Evolutionary conservation across 2,888 invertebrate genomes (phyloP).

Genomic region (Spisula subtruncata): DNA sequence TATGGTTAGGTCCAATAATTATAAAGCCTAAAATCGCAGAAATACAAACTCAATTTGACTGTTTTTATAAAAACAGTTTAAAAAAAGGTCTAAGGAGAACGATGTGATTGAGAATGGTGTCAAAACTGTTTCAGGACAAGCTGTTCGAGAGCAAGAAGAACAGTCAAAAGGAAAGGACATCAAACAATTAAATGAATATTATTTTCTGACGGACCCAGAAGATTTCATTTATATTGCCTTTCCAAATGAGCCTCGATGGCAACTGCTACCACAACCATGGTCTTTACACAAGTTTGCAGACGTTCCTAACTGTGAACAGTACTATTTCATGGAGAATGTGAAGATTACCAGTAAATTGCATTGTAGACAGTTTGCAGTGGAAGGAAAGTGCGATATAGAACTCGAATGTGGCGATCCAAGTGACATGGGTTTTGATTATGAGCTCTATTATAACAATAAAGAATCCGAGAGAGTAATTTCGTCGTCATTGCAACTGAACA

Average conservation of each 20-base stretch:
- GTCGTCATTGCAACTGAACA: constrained; percentile 65
- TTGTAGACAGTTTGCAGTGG: constrained; percentile 43
- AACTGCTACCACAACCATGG: constrained; percentile 63
- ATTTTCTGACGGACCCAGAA: constrained; percentile 67
- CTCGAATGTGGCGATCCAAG: constrained; percentile 45
- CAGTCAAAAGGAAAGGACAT: constrained; percentile 47
- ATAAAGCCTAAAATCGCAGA: no score
- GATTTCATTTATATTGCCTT: constrained; percentile 56
- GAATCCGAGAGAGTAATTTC: constrained; percentile 70
- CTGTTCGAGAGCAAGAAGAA: constrained; percentile 59
- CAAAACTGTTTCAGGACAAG: constrained; percentile 43
- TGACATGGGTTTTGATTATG: constrained; percentile 62
- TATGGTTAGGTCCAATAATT: no score
- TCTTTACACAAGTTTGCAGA: constrained; percentile 58
- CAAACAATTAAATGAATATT: constrained; percentile 60
- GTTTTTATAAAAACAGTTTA: no score
- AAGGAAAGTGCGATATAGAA: constrained; percentile 61
- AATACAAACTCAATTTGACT: no score
- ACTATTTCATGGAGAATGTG: constrained; percentile 55
- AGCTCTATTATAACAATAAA: constrained; percentile 70
- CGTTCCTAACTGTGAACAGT: constrained; percentile 54
- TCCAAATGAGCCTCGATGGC: constrained; percentile 56
- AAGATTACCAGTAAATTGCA: constrained; percentile 54
- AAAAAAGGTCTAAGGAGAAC: no score
- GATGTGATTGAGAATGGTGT: no score